Percentiles rank a stretch among this genome's conserved stretches.
Conservation (phyloP, 2,113 vertebrate genomes). For the Sinocyclocheilus anophthalmus region DNA sequence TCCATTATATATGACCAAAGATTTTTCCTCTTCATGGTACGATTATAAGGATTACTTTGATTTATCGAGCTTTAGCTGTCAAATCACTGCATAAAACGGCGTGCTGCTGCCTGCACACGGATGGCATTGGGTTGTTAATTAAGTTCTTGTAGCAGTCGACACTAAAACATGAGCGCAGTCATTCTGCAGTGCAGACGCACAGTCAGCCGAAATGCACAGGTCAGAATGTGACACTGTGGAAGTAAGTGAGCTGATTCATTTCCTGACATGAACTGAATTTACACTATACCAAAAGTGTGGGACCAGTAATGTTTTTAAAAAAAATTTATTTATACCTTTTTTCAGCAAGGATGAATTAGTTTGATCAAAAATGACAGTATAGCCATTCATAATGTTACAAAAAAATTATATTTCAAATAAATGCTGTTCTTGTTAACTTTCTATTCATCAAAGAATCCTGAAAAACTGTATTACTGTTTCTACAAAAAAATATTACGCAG, state of each 20-base stretch:
- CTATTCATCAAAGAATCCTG: not conserved
- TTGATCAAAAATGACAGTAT: no score
- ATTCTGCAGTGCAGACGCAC: not conserved
- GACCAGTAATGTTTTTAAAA: not conserved
- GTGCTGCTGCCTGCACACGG: not conserved
- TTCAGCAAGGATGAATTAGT: no score
- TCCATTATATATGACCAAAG: not conserved
- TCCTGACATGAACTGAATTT: not conserved
- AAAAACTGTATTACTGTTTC: not conserved
- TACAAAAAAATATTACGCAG: not conserved
- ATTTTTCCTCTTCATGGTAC: not conserved
- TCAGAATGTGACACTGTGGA: conserved; percentile 6
- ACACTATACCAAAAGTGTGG: not conserved
- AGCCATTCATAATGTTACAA: no score
- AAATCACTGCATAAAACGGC: not conserved
- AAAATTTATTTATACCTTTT: no score
- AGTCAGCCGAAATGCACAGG: not conserved
- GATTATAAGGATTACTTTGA: conserved; percentile 3
- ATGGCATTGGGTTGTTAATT: not conserved
- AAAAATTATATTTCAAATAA: no score
- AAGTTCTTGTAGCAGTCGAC: not conserved
- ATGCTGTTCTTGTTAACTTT: not conserved
- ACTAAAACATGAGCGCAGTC: not conserved
- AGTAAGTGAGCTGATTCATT: not conserved
- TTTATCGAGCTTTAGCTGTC: not conserved